phyloP scores from a whole-genome alignment of 1,140 invertebrate genomes.

The Drosophila sp. region DNA sequence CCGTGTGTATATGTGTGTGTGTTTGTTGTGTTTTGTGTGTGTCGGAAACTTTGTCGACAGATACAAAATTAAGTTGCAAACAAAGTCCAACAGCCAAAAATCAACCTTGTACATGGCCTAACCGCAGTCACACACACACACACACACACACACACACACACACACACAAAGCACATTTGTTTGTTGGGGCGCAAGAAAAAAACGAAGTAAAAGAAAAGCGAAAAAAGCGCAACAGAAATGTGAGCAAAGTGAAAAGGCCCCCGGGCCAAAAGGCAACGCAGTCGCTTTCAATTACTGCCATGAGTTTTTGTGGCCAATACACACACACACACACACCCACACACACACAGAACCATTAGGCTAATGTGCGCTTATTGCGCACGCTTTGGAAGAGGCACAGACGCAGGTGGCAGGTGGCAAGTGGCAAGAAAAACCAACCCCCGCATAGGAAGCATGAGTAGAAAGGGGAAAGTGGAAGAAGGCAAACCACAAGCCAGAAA shows the following conservation, averaged over 20 bases:
- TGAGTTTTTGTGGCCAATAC: slow-evolving; percentile 56
- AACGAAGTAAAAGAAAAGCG: slow-evolving; percentile 8
- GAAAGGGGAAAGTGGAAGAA: slow-evolving; percentile 25
- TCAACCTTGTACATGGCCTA: slow-evolving; percentile 34
- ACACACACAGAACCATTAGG: slow-evolving; percentile 69
- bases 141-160: slow-evolving; percentile 17
- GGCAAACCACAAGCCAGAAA: slow-evolving; percentile 55
- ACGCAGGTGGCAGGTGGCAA: slow-evolving; percentile 49
- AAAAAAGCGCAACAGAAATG: slow-evolving; percentile 53
- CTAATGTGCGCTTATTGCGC: slow-evolving; percentile 82
- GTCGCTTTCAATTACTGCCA: slow-evolving; percentile 59
- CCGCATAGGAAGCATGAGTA: slow-evolving; percentile 16
- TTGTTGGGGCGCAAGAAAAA: slow-evolving; percentile 19
- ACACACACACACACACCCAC: slow-evolving; percentile 53
- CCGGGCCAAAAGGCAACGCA: slow-evolving; percentile 44
- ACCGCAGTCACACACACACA: slow-evolving; percentile 44
- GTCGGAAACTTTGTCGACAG: slow-evolving; percentile 72
- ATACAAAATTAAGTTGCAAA: slow-evolving; percentile 81
- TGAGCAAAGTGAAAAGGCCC: slow-evolving; percentile 34
- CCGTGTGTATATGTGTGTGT: neutral
- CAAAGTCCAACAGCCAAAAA: slow-evolving; percentile 54
- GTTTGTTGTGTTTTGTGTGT: slow-evolving; percentile 15
- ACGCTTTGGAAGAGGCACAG: slow-evolving; percentile 64
- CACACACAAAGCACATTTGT: slow-evolving; percentile 17
- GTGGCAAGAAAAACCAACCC: slow-evolving; percentile 29